Base-by-base conservation (phyloP, 2,888 invertebrate genomes). In the Dicyrtoma fusca region DNA sequence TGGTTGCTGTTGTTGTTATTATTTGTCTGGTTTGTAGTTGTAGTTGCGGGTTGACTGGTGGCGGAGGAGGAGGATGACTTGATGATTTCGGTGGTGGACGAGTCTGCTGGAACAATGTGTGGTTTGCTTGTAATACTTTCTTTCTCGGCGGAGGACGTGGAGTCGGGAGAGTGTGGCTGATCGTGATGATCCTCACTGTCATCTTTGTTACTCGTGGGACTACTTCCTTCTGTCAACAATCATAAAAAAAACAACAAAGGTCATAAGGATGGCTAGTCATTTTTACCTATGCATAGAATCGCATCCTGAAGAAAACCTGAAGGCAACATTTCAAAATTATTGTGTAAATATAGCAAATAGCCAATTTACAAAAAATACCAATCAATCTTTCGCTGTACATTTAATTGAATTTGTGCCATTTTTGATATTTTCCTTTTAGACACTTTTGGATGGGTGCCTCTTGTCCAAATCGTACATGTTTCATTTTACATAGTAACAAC, bases 141-240 rank as follows among this genome's bases (percentile, higher is more conserved):
- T 59, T 79, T 77, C 51, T 80, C 78, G 1, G 76, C 74, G 8
- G 78, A 77, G 19, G 77, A 77, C 0, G 80, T 80, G 64, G 77
- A 77, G 62, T 80, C 80, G 5, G 80, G 80, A 11, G 78, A 78
- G 34, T 49, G 72, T 4, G 72, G 72, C 47, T 68, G 68, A 53
- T 55, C 63, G 26, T 64, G 74, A 34, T 64, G 63, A 26, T 62
- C 66, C 34, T 75, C 73, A 66, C 61, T 59, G 55, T 73, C 71
- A 34, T 70, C 70, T 47, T 72, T 72, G 71, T 73, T 70, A 19
- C 61, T 34, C 34, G 34, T 34, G 3, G 34, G 34, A 8, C 34
- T 42, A 63, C 63, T 63, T 63, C 63, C 63, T 63, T 63, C 63
- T 63, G 63, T 19, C n/a, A 45, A 17, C 26, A 59, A 6, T 13